Evolutionary conservation across 2,113 vertebrate genomes (phyloP).

Genomic region (Rhinolophus sinicus): DNA sequence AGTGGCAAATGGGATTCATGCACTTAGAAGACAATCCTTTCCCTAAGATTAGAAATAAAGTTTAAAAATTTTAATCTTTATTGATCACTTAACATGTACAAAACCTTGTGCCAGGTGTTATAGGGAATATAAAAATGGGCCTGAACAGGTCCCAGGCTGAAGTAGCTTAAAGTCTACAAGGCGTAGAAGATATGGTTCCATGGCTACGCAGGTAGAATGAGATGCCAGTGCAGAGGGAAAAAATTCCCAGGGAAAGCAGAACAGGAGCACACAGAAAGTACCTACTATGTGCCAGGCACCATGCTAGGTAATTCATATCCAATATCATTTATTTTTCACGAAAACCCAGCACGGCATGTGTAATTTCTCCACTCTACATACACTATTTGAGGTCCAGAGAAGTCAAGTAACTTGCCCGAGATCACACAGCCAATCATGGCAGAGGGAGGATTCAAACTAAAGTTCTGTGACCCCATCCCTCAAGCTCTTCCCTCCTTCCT

Average conservation of each 20-base stretch:
- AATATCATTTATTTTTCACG: accelerated
- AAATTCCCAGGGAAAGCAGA: not conserved
- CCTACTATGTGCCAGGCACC: not conserved
- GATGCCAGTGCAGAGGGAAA: accelerated
- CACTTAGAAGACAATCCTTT: not conserved
- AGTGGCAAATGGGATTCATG: not conserved
- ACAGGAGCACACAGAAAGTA: accelerated
- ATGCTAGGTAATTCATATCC: not conserved
- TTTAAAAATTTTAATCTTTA: not conserved
- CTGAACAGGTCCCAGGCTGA: not conserved
- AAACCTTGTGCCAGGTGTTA: slow-evolving; percentile 22
- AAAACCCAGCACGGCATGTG: not conserved
- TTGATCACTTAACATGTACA: slow-evolving; percentile 19
- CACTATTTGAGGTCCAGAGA: not conserved
- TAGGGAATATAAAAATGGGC: not conserved
- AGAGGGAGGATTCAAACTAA: not conserved
- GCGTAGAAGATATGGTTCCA: accelerated
- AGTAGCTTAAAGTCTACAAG: not conserved
- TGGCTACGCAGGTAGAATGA: not conserved
- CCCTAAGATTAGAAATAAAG: not conserved
- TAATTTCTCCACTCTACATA: not conserved
- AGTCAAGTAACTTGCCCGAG: not conserved
- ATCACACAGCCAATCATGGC: not conserved
- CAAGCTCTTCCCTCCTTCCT: not conserved
- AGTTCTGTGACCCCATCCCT: not conserved